Conservation (phyloP, 2,113 vertebrate genomes). For the Dipodomys spectabilis region DNA sequence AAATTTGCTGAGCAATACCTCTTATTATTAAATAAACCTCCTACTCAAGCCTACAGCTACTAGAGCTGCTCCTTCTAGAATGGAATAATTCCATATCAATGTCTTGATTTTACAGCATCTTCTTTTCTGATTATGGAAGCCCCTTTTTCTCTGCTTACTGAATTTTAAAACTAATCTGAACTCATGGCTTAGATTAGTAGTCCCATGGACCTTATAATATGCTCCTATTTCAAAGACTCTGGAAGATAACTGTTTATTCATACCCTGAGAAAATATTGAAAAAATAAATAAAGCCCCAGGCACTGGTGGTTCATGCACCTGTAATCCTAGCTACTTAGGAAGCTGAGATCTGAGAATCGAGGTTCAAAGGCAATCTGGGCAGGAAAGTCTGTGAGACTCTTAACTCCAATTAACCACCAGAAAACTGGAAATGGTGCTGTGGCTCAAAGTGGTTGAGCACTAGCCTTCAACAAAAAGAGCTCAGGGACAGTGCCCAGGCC, state of each 20-base stretch:
- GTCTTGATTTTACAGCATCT: slow-evolving; percentile 12
- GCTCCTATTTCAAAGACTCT: not conserved
- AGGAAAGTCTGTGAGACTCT: no score
- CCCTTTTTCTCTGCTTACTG: not conserved
- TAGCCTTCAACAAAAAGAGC: no score
- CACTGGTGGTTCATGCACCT: no score
- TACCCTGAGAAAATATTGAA: not conserved
- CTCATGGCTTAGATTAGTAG: not conserved
- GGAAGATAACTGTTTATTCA: not conserved
- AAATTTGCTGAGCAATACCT: not conserved
- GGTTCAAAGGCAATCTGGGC: no score
- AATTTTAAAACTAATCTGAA: not conserved
- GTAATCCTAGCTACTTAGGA: no score
- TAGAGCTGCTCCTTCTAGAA: not conserved
- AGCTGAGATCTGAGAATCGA: no score
- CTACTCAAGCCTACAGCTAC: not conserved
- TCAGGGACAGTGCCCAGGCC: no score
- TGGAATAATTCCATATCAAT: not conserved
- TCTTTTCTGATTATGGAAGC: not conserved
- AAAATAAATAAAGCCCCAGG: no score
- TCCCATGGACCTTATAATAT: not conserved
- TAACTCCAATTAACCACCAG: no score
- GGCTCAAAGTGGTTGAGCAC: no score
- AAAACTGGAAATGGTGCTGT: no score
- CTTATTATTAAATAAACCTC: not conserved